phyloP scores from a whole-genome alignment of 2,888 invertebrate species.

The Clistopyga incitator region DNA sequence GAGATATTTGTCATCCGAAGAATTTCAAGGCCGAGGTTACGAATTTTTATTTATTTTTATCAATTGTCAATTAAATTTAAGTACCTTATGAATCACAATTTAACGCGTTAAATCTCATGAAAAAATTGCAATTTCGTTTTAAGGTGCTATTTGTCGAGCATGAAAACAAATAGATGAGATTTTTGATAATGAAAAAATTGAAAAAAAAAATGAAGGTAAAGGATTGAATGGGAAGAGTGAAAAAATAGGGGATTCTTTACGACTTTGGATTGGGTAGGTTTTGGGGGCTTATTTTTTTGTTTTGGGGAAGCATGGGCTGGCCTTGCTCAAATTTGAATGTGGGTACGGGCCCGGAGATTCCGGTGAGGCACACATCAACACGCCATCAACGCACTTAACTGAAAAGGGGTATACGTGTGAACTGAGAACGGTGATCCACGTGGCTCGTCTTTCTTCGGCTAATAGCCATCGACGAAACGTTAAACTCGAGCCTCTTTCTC shows the following conservation, averaged over 20 bases:
- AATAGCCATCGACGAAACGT: slow-evolving; percentile 59
- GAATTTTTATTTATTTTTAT: neutral
- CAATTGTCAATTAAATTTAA: neutral
- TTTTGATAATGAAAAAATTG: too few relatives aligned
- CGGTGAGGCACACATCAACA: slow-evolving; percentile 20
- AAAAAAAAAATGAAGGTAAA: neutral
- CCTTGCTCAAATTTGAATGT: slow-evolving; percentile 58
- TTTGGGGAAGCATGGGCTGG: slow-evolving; percentile 54
- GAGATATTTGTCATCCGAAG: neutral
- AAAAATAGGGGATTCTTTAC: neutral
- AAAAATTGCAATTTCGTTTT: neutral
- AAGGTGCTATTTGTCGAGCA: neutral
- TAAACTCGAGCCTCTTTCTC: slow-evolving; percentile 45
- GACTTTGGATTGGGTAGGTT: slow-evolving; percentile 15
- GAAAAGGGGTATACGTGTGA: slow-evolving; percentile 47
- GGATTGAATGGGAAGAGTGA: neutral
- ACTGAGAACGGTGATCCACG: slow-evolving; percentile 44
- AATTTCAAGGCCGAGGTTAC: neutral
- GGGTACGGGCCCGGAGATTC: slow-evolving; percentile 43
- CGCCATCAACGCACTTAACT: slow-evolving; percentile 45
- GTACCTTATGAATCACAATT: neutral
- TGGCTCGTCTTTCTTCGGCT: slow-evolving; percentile 60
- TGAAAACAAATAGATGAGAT: too few relatives aligned
- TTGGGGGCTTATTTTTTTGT: slow-evolving; percentile 54
- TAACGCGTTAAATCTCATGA: neutral